Evolutionary conservation across 64 coral and sea anemone genomes (phyloP).

Genomic region (Anthopleura sola): DNA sequence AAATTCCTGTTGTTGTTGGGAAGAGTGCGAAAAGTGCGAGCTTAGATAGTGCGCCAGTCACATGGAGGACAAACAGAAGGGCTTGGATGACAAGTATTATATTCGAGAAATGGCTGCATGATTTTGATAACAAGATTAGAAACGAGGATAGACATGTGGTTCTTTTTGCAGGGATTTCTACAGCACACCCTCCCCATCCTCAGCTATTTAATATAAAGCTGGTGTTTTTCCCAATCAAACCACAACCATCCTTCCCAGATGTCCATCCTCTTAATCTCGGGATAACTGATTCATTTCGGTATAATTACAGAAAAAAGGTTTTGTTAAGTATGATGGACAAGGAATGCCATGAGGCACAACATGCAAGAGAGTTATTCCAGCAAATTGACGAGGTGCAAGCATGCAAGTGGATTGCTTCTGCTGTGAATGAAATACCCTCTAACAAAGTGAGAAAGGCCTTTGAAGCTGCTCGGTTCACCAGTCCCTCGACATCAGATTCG

Average conservation of each 20-base stretch:
- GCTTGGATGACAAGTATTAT: conserved; percentile 42
- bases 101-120: conserved; percentile 26
- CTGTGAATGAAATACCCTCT: conserved; percentile 3
- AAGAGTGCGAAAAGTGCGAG: background rate
- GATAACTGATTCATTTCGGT: background rate
- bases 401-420: conserved; percentile 11
- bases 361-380: conserved; percentile 8
- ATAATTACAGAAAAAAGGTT: conserved; percentile 17
- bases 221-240: conserved; percentile 19
- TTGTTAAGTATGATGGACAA: background rate
- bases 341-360: background rate
- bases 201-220: conserved; percentile 35
- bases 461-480: conserved; percentile 9
- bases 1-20: conserved; percentile 22
- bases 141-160: background rate
- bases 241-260: background rate
- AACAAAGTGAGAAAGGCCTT: background rate
- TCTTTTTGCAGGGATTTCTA: conserved; percentile 12
- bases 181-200: conserved; percentile 26
- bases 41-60: background rate
- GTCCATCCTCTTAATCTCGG: background rate
- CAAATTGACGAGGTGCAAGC: background rate
- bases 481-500: background rate
- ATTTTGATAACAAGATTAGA: conserved; percentile 10
- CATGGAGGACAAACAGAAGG: conserved; percentile 24